Evolutionary conservation across 2,797 vertebrate genomes (phyloP).

Genomic region (Alca torda): DNA sequence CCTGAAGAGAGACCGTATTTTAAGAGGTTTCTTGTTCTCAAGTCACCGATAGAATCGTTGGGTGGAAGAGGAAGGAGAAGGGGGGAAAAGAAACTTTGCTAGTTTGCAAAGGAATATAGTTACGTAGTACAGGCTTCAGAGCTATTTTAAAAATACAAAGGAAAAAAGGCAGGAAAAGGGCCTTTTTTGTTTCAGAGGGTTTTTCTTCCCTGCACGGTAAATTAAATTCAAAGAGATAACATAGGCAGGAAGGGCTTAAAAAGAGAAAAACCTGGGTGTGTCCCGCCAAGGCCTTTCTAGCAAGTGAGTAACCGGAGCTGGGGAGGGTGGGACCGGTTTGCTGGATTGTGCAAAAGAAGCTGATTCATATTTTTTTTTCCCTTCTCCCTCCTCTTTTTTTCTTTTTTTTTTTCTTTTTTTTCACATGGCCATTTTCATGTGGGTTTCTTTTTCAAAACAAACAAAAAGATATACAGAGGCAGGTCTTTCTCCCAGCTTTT

Average conservation of each 20-base stretch:
- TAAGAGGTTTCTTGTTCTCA: not conserved
- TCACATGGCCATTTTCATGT: not conserved
- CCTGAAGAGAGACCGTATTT: not conserved
- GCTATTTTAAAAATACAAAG: not conserved
- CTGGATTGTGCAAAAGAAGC: not conserved
- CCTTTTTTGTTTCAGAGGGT: not conserved
- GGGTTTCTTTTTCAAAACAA: conserved; percentile 14
- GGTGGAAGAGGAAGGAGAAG: not conserved
- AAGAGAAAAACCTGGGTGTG: conserved; percentile 35
- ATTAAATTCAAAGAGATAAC: conserved; percentile 34
- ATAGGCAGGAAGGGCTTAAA: conserved; percentile 16
- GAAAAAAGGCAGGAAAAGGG: conserved; percentile 17
- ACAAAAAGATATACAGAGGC: not conserved
- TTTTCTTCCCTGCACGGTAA: not conserved
- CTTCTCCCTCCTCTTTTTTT: not conserved
- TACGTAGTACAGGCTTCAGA: accelerated
- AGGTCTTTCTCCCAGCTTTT: not conserved
- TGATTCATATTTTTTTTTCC: not conserved
- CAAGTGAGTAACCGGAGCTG: not conserved
- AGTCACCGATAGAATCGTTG: not conserved
- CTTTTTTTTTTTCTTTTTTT: not conserved
- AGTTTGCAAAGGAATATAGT: not conserved
- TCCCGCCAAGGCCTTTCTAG: not conserved
- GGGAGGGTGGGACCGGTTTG: not conserved
- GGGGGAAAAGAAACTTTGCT: not conserved